A percentile compares a stretch with the other conserved stretches of the same genome.
These are phyloP conservation scores for Zenarchopterus dispar DNA, from an alignment of 2,797 vertebrate species.

Conservation along the genomic window DNA sequence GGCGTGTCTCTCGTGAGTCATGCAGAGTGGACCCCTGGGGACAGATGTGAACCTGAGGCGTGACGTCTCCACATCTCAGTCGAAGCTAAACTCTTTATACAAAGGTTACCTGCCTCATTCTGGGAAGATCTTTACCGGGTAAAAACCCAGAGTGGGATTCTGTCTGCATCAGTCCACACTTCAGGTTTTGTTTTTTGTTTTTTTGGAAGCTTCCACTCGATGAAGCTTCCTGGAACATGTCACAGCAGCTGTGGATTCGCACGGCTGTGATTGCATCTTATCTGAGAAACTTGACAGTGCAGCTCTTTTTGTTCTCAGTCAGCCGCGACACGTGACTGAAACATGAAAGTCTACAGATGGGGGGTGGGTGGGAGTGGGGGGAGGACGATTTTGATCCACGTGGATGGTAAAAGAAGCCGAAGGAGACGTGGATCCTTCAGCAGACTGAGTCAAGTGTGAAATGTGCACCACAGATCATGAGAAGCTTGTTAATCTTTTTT, in stretches of 20 bases:
- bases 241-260: slow-evolving; percentile 5
- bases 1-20: neutral
- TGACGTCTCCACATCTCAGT: slow-evolving; percentile 2
- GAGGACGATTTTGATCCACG: neutral
- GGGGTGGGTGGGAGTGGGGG: neutral
- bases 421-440: too few relatives aligned
- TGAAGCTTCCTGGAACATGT: slow-evolving; percentile 28
- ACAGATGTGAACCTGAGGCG: neutral
- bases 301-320: neutral
- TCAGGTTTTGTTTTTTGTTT: too few relatives aligned
- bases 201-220: neutral
- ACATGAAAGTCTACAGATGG: neutral
- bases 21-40: slow-evolving; percentile 5
- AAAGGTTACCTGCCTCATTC: slow-evolving; percentile 19
- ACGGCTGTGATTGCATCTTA: neutral
- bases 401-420: neutral
- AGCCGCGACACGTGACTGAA: slow-evolving; percentile 2
- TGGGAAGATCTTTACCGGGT: slow-evolving; percentile 10
- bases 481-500: slow-evolving; percentile 25
- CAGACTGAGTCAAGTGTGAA: slow-evolving; percentile 1
- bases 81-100: slow-evolving; percentile 23
- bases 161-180: neutral
- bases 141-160: slow-evolving; percentile 4
- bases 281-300: neutral
- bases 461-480: slow-evolving; percentile 25